Evolutionary conservation across 2,113 vertebrate genomes (phyloP).

Genomic region (Aldabrachelys gigantea): DNA sequence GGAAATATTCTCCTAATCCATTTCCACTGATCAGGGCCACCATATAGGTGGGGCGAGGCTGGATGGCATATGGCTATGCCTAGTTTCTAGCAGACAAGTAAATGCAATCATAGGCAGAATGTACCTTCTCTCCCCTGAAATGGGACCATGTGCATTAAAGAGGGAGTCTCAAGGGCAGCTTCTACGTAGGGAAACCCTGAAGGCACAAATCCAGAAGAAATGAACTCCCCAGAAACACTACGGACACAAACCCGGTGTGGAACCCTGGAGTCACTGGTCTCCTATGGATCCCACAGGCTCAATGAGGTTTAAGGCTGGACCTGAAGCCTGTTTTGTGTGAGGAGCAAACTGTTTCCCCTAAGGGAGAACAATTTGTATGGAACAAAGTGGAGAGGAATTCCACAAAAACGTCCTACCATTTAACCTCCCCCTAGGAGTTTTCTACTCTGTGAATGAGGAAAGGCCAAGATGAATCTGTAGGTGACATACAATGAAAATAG

Average conservation of each 20-base stretch:
- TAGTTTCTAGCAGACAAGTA: background rate
- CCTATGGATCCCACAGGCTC: background rate
- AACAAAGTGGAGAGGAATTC: background rate
- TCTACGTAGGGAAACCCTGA: background rate
- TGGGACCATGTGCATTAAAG: background rate
- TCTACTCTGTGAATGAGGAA: background rate
- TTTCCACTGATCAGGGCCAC: background rate
- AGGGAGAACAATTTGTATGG: background rate
- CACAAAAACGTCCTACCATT: background rate
- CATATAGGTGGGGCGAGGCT: background rate
- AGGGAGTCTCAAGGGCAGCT: background rate
- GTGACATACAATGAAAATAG: background rate
- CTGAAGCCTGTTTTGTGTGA: background rate
- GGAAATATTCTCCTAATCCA: background rate
- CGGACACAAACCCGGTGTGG: background rate
- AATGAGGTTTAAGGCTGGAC: background rate
- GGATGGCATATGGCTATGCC: background rate
- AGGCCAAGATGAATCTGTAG: background rate
- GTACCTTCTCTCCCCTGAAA: background rate
- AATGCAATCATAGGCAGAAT: background rate
- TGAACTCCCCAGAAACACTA: background rate
- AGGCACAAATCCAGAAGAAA: background rate
- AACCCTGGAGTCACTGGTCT: background rate
- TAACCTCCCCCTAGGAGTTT: background rate
- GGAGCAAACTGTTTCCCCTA: background rate